Base-by-base conservation (phyloP, 2,888 invertebrate species). In the Macaria liturata region DNA sequence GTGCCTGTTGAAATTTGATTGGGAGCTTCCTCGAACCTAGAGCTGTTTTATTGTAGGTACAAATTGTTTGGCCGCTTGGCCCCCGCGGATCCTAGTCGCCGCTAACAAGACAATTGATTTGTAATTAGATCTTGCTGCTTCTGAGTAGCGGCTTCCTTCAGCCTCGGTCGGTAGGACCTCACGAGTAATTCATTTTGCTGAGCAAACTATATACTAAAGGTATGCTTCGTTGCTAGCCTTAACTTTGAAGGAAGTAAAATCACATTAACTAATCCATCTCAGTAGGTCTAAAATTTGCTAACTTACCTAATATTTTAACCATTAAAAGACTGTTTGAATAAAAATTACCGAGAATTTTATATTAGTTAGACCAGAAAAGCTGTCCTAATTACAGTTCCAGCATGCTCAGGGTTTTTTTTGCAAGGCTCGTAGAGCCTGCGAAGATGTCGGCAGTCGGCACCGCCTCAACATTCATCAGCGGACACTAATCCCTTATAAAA, bases 21-120 rank as follows among this genome's bases (percentile, higher is more conserved):
- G 83, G 74, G 55, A 63, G 74, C 83, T 79, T 87, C 85, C 87
- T 84, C 71, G 61, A 67, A 75, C 77, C 75, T 75, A 77, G 77
- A 71, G 61, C 68, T 67, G 69, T 67, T 63, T 62, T 66, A 70
- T 65, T 66, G 68, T 68, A 64, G 68, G 68, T 68, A 64, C 69
- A 68, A 71, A 72, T 74, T 70, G 70, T 65, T 66, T 64, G 66
- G 46, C 55, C 59, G 48, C 42, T 32, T 47, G 54, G 57, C 61
- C 63, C 64, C 67, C 57, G 61, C 61, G 65, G 70, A 70, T 69
- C 67, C 65, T 63, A 62, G 64, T 62, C 57, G 53, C 50, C 4
- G 4, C 62, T 71, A 75, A 73, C 74, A 69, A 75, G 78, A 75
- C 72, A 78, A 78, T 78, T 74, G 76, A 76, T 75, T 76, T 74